Conservation (phyloP, 1,140 invertebrate genomes). For the Psilanteris sp. region DNA sequence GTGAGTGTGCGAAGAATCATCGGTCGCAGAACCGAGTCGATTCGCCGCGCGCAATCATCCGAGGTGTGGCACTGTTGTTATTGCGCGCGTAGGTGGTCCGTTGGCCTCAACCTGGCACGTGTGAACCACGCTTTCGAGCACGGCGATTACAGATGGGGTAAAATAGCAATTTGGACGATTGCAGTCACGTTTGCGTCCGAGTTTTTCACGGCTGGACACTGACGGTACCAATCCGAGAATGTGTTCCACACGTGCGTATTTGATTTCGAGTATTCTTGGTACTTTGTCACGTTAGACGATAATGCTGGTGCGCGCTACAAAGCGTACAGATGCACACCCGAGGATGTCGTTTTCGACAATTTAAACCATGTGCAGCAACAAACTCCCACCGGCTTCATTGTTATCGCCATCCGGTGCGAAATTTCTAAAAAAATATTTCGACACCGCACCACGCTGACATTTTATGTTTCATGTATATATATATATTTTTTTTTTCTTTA, state of each 20-base stretch:
- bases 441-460: too few species aligned
- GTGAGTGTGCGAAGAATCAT: conserved; percentile 64
- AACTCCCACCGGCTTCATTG: too few species aligned
- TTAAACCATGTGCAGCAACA: too few species aligned
- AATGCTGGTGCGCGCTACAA: conserved; percentile 6
- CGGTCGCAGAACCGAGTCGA: conserved; percentile 62
- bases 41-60: conserved; percentile 72
- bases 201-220: conserved; percentile 36
- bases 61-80: conserved; percentile 72
- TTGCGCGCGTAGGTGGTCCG: conserved; percentile 71
- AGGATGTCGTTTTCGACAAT: too few species aligned
- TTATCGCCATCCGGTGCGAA: too few species aligned
- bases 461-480: too few species aligned
- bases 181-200: conserved; percentile 21
- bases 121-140: conserved; percentile 70
- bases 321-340: conserved; percentile 2
- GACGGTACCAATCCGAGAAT: conserved; percentile 29
- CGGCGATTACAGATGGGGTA: conserved; percentile 62
- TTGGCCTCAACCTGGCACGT: conserved; percentile 65
- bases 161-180: conserved; percentile 59
- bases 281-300: conserved; percentile 47
- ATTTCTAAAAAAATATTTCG: too few species aligned
- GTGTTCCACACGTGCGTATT: conserved; percentile 55
- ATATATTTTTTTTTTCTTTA: too few species aligned
- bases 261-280: conserved; percentile 43